Evolutionary conservation across 2,113 vertebrate genomes (phyloP).

Genomic region (Hippocampus zosterae): DNA sequence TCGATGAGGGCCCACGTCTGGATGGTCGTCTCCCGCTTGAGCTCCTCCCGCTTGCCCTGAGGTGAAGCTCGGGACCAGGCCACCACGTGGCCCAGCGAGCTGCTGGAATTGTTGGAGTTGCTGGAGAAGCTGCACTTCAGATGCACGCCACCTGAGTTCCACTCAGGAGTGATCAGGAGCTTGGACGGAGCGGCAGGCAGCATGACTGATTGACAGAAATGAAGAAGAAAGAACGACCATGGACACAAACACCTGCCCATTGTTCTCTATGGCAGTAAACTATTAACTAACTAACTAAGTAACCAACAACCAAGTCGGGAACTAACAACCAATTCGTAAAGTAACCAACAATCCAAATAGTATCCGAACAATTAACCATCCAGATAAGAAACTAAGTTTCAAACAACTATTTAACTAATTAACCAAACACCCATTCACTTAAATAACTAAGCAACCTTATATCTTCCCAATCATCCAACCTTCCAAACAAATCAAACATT

Average conservation of each 20-base stretch:
- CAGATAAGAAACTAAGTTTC: too few species aligned
- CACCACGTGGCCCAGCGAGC: conserved; percentile 76
- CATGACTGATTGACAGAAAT: conserved; percentile 41
- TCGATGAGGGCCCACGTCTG: conserved; percentile 78
- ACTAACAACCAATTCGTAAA: too few species aligned
- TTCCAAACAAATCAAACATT: too few species aligned
- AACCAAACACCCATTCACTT: too few species aligned
- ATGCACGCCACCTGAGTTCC: conserved; percentile 65
- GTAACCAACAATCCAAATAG: too few species aligned
- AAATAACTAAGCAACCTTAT: too few species aligned
- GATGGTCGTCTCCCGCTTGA: conserved; percentile 79
- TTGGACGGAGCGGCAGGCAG: conserved; percentile 60
- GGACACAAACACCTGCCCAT: not conserved
- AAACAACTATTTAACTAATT: too few species aligned
- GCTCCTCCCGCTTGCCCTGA: conserved; percentile 78
- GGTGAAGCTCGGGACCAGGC: conserved; percentile 82
- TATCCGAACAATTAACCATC: too few species aligned
- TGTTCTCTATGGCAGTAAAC: not conserved
- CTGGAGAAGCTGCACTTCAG: conserved; percentile 78
- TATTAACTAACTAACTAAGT: not conserved
- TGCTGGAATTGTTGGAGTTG: conserved; percentile 48
- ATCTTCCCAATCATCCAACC: too few species aligned
- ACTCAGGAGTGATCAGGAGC: conserved; percentile 70
- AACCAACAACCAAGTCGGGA: too few species aligned
- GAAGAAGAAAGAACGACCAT: not conserved